Base-by-base conservation (phyloP, 2,888 invertebrate genomes). In the Agrotis puta region DNA sequence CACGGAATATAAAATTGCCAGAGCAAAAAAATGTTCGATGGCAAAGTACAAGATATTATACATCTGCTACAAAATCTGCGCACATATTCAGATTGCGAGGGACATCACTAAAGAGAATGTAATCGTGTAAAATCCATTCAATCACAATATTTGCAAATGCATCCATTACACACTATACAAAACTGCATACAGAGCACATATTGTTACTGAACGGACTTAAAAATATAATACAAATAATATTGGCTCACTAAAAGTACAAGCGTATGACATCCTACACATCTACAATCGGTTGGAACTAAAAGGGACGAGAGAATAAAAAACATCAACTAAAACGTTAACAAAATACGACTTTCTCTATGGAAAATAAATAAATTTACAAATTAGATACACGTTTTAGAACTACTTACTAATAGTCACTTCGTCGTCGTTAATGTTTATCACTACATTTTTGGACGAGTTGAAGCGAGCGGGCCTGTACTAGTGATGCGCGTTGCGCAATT, bases 241-340 rank as follows among this genome's bases (percentile, higher is more conserved):
- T 92, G 94, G 95, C 92, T 95, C 92, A 95, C 95, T 95, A 95
- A 95, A 92, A 94, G 88, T 95, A 95, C 94, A 96, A 96, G 96
- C 96, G 96, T 95, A 96, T 95, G 92, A 94, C 90, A 93, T 93
- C 93, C 95, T 95, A 96, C 90, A 90, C 89, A 92, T 92, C 95
- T 95, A 95, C 94, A 92, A 89, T 93, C 93, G 91, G 94, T 93
- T 94, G 94, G 94, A 94, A 93, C 95, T 94, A 94, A 85, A 87
- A 89, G 94, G 92, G 91, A 89, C 90, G 92, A 93, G 92, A 94
- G 90, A 93, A 93, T 93, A 92, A 88, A 87, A 94, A 95, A 94
- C 94, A 95, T 95, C 95, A 95, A 95, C 95, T 96, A 96, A 94
- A 96, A 95, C 95, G 95, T 96, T 95, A 96, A 96, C 95, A 96